Conservation (phyloP, 2,888 invertebrate genomes). For the Cataglyphis albicans region DNA sequence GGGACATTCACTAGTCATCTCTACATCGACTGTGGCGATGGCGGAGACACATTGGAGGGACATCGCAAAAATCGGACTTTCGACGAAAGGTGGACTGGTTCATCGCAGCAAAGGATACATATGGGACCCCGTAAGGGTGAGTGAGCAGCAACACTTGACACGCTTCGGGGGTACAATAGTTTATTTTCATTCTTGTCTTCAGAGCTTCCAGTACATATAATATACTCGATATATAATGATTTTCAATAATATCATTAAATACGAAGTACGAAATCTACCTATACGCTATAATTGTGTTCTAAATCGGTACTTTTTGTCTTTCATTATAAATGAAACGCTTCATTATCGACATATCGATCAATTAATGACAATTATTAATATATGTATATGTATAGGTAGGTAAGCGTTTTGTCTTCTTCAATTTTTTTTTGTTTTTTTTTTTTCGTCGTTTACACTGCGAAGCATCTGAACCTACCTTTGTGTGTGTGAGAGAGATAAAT, state of each 20-base stretch:
- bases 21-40: background rate
- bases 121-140: background rate
- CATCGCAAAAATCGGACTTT: background rate
- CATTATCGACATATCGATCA: slow-evolving; percentile 68
- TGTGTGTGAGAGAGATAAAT: slow-evolving; percentile 64
- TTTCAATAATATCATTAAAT: slow-evolving; percentile 78
- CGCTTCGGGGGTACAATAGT: slow-evolving; percentile 78
- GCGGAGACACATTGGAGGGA: background rate
- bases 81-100: background rate
- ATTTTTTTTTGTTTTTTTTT: background rate
- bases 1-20: background rate
- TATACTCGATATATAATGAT: slow-evolving; percentile 79
- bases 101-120: background rate
- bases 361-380: slow-evolving; percentile 63
- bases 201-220: slow-evolving; percentile 77
- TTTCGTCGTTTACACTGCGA: slow-evolving; percentile 44
- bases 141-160: slow-evolving; percentile 11
- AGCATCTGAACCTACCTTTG: slow-evolving; percentile 65
- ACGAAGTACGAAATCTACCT: slow-evolving; percentile 82
- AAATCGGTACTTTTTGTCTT: slow-evolving; percentile 69
- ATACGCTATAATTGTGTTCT: slow-evolving; percentile 74
- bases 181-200: slow-evolving; percentile 79
- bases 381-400: slow-evolving; percentile 63
- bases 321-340: slow-evolving; percentile 75
- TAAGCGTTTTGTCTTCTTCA: slow-evolving; percentile 68